Evolutionary conservation across 2,797 vertebrate species (phyloP), one percentile per base, ranked within the genome.

Genomic region (Paguma larvata): DNA sequence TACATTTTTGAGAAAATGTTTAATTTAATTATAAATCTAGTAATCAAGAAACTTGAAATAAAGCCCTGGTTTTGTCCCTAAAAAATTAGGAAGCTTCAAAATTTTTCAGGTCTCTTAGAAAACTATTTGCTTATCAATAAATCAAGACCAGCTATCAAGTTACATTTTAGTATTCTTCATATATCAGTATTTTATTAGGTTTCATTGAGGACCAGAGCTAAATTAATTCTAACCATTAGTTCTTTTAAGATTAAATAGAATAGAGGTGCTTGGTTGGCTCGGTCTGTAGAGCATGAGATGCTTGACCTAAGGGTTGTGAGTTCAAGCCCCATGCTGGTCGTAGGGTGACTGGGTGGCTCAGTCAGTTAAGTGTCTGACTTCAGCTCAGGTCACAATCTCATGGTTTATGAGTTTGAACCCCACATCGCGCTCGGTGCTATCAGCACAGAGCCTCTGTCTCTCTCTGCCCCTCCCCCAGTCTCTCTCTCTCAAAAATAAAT

Each of bases 211-310:
- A 73, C 8, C n/a, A 67, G 44, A 92, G 65, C 21, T 89, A 85
- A 79, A 84, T 75, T 84, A 78, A 56, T 46, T 88, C 78, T 84
- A 46, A 34, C 25, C 51, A 51, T 67, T n/a, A 44, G 46, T 59
- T 77, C 38, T 86, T 94, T 83, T 83, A 92, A 83, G 78, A 72
- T 72, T 83, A 84, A 94, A n/a, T 10, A 62, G 68, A 70, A 75
- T 89, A 59, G 68, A 93, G 25, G 41, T 16, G 25, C 25, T 25
- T 46, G 41, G 25, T 44, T 46, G 38, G 25, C 41, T 16, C 14
- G 1, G 25, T 75, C 41, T 16, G 41, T 25, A 30, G 41, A 46
- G 27, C 41, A 30, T 9, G 41, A 0, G 25, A 46, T 7, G 2
- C 67, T 19, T 46, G 72, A 75, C 41, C 72, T 46, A 14, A 30